Evolutionary conservation across 1,140 invertebrate genomes (phyloP).

Genomic region (Ectropis grisescens): DNA sequence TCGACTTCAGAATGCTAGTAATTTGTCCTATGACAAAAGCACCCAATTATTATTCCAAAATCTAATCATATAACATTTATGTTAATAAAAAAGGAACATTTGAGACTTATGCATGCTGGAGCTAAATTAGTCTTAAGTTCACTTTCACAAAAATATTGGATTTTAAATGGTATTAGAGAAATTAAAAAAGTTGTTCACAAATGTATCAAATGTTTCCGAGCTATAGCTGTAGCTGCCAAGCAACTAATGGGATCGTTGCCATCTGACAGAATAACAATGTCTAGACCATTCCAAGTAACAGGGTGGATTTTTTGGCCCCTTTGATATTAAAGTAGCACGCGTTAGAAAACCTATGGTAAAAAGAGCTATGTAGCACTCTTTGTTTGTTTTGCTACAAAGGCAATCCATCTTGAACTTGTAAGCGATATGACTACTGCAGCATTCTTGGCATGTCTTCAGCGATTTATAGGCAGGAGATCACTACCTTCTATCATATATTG

Average conservation of each 20-base stretch:
- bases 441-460: slow-evolving; percentile 38
- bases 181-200: slow-evolving; percentile 8
- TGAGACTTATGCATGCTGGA: slow-evolving; percentile 17
- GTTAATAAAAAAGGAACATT: slow-evolving; percentile 21
- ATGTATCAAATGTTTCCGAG: slow-evolving; percentile 18
- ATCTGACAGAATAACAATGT: slow-evolving; percentile 10
- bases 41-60: slow-evolving; percentile 21
- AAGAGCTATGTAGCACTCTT: not conserved
- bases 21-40: slow-evolving; percentile 16
- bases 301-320: slow-evolving; percentile 33
- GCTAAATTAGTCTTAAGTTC: slow-evolving; percentile 9
- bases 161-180: slow-evolving; percentile 10
- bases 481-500: slow-evolving; percentile 2
- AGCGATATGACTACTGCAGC: slow-evolving; percentile 33
- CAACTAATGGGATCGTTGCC: slow-evolving; percentile 36
- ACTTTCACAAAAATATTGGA: slow-evolving; percentile 26
- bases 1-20: slow-evolving; percentile 13
- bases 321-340: slow-evolving; percentile 15
- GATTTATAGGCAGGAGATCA: slow-evolving; percentile 22
- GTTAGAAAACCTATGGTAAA: slow-evolving; percentile 7
- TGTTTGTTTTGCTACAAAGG: slow-evolving; percentile 22
- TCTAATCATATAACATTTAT: slow-evolving; percentile 16
- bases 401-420: slow-evolving; percentile 53
- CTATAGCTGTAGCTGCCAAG: slow-evolving; percentile 5
- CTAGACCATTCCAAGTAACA: slow-evolving; percentile 20